Evolutionary conservation across 2,113 vertebrate genomes (phyloP).

Genomic region (Delphinapterus leucas): DNA sequence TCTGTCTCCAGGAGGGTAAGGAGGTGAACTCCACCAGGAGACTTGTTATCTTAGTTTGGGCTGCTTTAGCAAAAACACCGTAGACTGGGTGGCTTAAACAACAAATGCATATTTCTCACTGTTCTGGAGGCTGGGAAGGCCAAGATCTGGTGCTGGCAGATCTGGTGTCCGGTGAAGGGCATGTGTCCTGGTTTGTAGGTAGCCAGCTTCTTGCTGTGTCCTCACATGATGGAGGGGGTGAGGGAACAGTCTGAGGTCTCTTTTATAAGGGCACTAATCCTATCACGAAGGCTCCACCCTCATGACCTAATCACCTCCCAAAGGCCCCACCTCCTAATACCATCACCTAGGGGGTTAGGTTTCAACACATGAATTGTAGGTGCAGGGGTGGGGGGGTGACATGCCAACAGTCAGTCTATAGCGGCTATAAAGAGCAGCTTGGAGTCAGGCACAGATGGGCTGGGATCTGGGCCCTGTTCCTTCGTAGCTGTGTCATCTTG

Average conservation of each 20-base stretch:
- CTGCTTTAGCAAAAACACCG: not conserved
- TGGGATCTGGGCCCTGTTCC: not conserved
- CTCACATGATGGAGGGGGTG: accelerated
- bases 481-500: not conserved
- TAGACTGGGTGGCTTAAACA: not conserved
- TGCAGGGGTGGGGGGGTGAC: no score
- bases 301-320: not conserved
- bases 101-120: not conserved
- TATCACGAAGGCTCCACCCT: not conserved
- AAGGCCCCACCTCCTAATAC: not conserved
- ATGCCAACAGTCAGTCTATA: accelerated
- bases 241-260: not conserved
- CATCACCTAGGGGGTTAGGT: not conserved
- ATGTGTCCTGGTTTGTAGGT: accelerated
- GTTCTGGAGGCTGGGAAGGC: not conserved
- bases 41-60: not conserved
- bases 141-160: not conserved
- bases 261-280: not conserved
- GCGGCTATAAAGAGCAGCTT: not conserved
- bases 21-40: not conserved
- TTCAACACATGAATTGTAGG: accelerated
- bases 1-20: not conserved
- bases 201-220: not conserved
- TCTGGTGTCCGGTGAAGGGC: not conserved
- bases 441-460: not conserved